Conservation (phyloP, 2,113 vertebrate species). For the Penelope pileata region DNA sequence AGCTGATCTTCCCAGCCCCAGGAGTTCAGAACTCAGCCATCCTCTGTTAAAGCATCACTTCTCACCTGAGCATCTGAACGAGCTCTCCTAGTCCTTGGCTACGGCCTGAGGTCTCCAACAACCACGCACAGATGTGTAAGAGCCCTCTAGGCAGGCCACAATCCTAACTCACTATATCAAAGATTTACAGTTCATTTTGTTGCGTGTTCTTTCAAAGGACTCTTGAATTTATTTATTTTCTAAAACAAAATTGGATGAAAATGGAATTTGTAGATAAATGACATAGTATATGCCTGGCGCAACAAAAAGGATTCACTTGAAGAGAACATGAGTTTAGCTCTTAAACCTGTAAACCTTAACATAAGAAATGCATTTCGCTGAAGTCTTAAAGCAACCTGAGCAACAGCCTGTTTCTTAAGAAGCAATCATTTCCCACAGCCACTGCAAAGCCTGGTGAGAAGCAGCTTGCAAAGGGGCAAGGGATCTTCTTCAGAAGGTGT, state of each 20-base stretch:
- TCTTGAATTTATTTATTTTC: not conserved
- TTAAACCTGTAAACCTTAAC: not conserved
- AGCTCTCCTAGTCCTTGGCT: not conserved
- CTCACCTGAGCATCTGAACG: not conserved
- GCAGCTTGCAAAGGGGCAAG: not conserved
- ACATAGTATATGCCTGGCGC: not conserved
- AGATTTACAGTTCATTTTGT: not conserved
- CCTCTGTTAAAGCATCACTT: not conserved
- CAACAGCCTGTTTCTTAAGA: not conserved
- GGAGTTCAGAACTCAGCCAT: not conserved
- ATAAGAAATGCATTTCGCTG: not conserved
- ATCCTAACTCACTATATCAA: not conserved
- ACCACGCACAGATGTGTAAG: not conserved
- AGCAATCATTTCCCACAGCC: not conserved
- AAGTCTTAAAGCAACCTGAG: not conserved
- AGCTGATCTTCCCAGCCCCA: not conserved
- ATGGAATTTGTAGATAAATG: not conserved
- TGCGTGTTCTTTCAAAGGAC: not conserved
- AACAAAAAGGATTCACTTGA: not conserved
- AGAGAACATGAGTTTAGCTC: not conserved
- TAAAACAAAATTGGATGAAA: not conserved
- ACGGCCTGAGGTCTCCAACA: too few species aligned
- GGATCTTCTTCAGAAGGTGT: not conserved
- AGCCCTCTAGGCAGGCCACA: not conserved
- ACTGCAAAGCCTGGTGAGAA: not conserved